Evolutionary conservation across 2,113 vertebrate genomes (phyloP).

Genomic region (Aythya baeri): DNA sequence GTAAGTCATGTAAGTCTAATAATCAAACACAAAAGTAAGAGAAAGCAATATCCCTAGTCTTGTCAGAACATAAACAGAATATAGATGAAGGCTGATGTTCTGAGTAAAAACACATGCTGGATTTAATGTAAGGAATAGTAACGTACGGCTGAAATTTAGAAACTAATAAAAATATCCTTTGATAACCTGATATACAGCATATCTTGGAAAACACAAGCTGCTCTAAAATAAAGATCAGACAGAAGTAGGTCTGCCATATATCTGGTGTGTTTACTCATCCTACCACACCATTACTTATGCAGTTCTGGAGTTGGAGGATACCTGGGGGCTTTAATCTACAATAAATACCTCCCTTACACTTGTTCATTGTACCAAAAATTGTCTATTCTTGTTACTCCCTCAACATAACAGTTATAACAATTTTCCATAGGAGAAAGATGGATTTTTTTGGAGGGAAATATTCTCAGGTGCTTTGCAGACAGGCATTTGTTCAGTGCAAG

Average conservation of each 20-base stretch:
- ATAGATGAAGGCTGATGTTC: background rate
- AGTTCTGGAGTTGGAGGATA: background rate
- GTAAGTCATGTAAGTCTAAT: slow-evolving; percentile 20
- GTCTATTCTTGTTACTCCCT: background rate
- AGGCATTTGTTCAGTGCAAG: background rate
- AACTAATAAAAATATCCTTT: slow-evolving; percentile 1
- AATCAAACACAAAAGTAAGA: background rate
- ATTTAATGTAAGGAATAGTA: background rate
- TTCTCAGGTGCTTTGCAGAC: background rate
- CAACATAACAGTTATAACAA: background rate
- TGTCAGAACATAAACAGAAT: slow-evolving; percentile 19
- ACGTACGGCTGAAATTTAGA: background rate
- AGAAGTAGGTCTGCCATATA: background rate
- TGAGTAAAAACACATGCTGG: background rate
- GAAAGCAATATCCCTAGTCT: slow-evolving; percentile 22
- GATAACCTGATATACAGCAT: background rate
- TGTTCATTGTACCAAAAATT: background rate
- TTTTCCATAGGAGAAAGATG: background rate
- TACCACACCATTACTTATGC: background rate
- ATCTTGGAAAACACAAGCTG: background rate
- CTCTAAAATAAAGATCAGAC: background rate
- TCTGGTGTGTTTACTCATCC: background rate
- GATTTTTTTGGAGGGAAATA: background rate
- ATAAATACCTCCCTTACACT: background rate
- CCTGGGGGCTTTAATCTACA: background rate